Conservation (phyloP, 2,797 vertebrate genomes). For the Takifugu rubripes region DNA sequence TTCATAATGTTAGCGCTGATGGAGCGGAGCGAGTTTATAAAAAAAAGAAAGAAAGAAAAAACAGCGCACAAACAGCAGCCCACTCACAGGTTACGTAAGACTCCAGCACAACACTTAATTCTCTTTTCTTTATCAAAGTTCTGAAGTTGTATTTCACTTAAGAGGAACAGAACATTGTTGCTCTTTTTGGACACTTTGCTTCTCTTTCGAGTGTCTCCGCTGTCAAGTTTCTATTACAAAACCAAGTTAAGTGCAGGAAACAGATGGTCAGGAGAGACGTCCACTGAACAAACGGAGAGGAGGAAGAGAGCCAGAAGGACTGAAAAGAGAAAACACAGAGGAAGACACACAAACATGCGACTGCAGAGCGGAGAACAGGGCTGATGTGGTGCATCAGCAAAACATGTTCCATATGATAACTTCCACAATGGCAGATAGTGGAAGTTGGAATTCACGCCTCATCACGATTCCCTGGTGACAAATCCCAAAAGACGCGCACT, state of each 20-base stretch:
- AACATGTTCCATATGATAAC: too few species aligned
- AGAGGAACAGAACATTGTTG: too few species aligned
- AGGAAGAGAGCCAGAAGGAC: too few species aligned
- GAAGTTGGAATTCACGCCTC: too few species aligned
- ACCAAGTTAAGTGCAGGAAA: slow-evolving; percentile 12
- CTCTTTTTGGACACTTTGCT: not conserved
- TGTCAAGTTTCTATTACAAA: not conserved
- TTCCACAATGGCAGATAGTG: too few species aligned
- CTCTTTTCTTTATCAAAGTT: too few species aligned
- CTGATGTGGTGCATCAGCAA: not conserved
- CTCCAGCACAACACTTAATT: not conserved
- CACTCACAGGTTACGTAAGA: slow-evolving; percentile 34
- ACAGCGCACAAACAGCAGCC: slow-evolving; percentile 39
- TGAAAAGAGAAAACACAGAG: not conserved
- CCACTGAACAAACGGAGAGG: not conserved
- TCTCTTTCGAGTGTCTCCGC: not conserved
- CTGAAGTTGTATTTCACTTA: fast-evolving
- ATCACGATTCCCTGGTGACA: too few species aligned
- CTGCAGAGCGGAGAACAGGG: not conserved
- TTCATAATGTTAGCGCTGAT: slow-evolving; percentile 30
- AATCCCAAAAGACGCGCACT: too few species aligned
- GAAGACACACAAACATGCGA: slow-evolving; percentile 9
- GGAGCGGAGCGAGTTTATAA: slow-evolving; percentile 22
- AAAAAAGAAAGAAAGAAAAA: slow-evolving; percentile 16
- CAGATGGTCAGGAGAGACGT: slow-evolving; percentile 21